phyloP scores from a whole-genome alignment of 2,888 invertebrate species.

The Epinotia bilunana region DNA sequence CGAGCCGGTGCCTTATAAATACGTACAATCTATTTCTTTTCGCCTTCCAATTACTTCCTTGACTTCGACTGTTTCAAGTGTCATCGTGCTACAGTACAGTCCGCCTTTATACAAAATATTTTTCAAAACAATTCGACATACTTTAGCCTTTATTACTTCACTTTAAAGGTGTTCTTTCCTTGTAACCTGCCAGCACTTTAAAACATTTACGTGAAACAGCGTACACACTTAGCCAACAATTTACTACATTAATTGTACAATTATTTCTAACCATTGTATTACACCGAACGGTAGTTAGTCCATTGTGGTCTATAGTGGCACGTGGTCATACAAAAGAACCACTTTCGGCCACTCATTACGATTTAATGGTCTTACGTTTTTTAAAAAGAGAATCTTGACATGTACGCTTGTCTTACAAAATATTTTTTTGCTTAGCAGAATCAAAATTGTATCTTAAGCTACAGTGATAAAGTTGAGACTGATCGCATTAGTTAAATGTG shows the following conservation, averaged over 20 bases:
- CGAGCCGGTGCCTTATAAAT: conserved; percentile 52
- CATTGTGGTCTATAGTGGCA: conserved; percentile 74
- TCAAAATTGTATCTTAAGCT: conserved; percentile 50
- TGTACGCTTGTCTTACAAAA: conserved; percentile 63
- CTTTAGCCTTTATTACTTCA: conserved; percentile 12
- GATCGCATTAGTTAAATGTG: conserved; percentile 50
- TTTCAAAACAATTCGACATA: conserved; percentile 10
- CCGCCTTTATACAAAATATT: conserved; percentile 23
- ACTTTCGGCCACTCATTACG: conserved; percentile 82
- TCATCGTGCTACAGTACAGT: conserved; percentile 59
- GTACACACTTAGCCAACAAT: conserved; percentile 57
- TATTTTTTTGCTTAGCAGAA: conserved; percentile 30
- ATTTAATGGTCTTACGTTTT: conserved; percentile 78
- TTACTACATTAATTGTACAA: conserved; percentile 80
- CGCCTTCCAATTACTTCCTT: conserved; percentile 71
- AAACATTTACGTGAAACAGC: conserved; percentile 41
- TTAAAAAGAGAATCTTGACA: conserved; percentile 71
- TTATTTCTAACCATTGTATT: conserved; percentile 79
- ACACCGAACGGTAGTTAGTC: conserved; percentile 79
- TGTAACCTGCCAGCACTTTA: conserved; percentile 8
- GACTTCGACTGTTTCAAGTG: conserved; percentile 70
- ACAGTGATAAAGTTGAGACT: conserved; percentile 44
- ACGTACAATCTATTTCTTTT: conserved; percentile 52
- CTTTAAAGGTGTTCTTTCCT: conserved; percentile 7
- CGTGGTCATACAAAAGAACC: conserved; percentile 77